Evolutionary conservation across 2,113 vertebrate species (phyloP), one percentile per base, ranked within the genome.

Genomic region (Seriola aureovittata): DNA sequence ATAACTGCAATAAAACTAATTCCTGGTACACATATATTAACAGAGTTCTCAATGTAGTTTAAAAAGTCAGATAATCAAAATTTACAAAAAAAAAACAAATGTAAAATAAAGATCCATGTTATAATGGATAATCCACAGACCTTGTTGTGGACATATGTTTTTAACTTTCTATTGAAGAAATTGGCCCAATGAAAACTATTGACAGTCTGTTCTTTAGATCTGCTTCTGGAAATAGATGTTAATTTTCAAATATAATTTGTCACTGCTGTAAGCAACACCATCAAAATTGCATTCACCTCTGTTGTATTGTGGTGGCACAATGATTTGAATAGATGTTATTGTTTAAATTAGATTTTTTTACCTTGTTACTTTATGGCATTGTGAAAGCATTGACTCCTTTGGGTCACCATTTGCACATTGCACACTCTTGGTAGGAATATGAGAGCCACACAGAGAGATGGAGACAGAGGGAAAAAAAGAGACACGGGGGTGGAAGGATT

Each of bases 401-500:
- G 29, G 10, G 54, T 82, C 34, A 40, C 40, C 16, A 25, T 71
- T 48, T 80, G 29, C 63, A 88, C 29, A 66, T 38, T 4, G 14
- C 16, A 23, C 36, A 63, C 59, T 59, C 78, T 70, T 62, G 57
- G n/a, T 34, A 52, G 58, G 64, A 40, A 59, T 42, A 59, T n/a
- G 29, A 25, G 46, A 55, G 11, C 55, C 83, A 29, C 75, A 81
- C 60, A 68, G 73, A 75, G 63, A 83, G 55, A 6, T n/a, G 10
- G 62, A 58, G 55, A 21, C 65, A 8, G 32, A 42, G 67, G 75
- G 78, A 59, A 44, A 57, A 62, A 67, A 58, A 64, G 57, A 59
- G 17, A 81, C 52, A 23, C n/a, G 3, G 59, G 34, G 8, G 71
- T 78, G 59, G 50, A 34, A 54, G 84, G 63, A 86, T 81, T 79